Base-by-base conservation (phyloP, 2,797 vertebrate genomes). In the Toxotes lorentzi region DNA sequence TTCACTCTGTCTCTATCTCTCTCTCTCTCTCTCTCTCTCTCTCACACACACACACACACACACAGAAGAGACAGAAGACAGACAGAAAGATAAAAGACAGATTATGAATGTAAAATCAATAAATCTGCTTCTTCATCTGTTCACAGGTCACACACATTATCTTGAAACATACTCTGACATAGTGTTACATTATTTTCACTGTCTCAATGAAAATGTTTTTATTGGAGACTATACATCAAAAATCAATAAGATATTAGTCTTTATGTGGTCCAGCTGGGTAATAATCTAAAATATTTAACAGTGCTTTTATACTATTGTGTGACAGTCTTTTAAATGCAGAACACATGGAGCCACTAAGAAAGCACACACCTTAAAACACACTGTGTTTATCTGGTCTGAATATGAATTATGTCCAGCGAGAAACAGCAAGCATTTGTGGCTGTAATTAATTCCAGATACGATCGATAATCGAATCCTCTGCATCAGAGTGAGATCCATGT, bases 211-310 rank as follows among this genome's bases (percentile, higher is more conserved):
- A 80, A 79, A 62, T 8, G 38, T 50, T 81, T 87, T 43, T 47
- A 84, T 82, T 86, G 27, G 24, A 45, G 30, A 61, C 66, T 61
- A 75, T 60, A 83, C 64, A 59, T 89, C 74, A 85, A 47, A 73
- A 82, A 74, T 90, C 84, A 76, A 88, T 86, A 82, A 27, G 34
- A 81, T 81, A 78, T 81, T 73, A 75, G 66, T 84, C 71, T 79
- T 78, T 70, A 80, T 83, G 69, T 71, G 35, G 27, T 63, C 40
- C 32, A 69, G 69, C 68, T 50, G 40, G 27, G n/a, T 47, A 60
- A 83, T 85, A 66, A 78, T 63, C 24, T 63, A 61, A 83, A 81
- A 81, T 82, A 76, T 79, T 78, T 78, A 86, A 71, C 54, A 54
- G 27, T 65, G 70, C 70, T 68, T 87, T 67, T 70, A 68, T 69